phyloP scores from a whole-genome alignment of 2,888 invertebrate species.

The Hirtodrosophila trivittata region DNA sequence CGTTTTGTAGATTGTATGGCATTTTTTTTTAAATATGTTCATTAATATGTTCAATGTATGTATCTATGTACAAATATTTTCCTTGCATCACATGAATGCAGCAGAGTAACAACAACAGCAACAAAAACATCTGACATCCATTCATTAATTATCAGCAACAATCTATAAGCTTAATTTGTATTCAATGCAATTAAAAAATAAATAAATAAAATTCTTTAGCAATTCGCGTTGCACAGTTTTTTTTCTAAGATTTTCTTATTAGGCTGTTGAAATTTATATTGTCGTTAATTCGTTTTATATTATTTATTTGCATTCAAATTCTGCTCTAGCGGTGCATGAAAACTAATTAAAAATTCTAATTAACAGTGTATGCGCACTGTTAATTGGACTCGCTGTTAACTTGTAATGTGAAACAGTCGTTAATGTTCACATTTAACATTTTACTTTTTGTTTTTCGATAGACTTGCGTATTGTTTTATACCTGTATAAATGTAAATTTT shows the following conservation, averaged over 20 bases:
- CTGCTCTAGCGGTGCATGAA: slow-evolving; percentile 12
- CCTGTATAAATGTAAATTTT: slow-evolving; percentile 52
- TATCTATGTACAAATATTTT: slow-evolving; percentile 20
- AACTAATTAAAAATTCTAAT: slow-evolving; percentile 22
- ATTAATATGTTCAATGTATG: slow-evolving; percentile 4
- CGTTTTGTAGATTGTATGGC: slow-evolving; percentile 56
- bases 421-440: slow-evolving; percentile 18
- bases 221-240: slow-evolving; percentile 33
- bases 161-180: slow-evolving; percentile 62
- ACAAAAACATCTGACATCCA: slow-evolving; percentile 40
- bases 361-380: slow-evolving; percentile 30
- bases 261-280: slow-evolving; percentile 13
- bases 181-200: slow-evolving; percentile 64
- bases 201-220: slow-evolving; percentile 46
- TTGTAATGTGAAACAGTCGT: slow-evolving; percentile 22
- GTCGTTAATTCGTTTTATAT: slow-evolving; percentile 20
- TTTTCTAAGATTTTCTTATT: slow-evolving; percentile 44
- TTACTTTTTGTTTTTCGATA: background rate
- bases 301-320: slow-evolving; percentile 27
- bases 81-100: slow-evolving; percentile 32
- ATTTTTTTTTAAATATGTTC: slow-evolving; percentile 16
- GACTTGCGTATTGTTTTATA: slow-evolving; percentile 41
- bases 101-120: slow-evolving; percentile 12
- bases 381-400: slow-evolving; percentile 42
- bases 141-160: slow-evolving; percentile 66